Percentiles rank a stretch among this genome's conserved stretches.
phyloP scores from a whole-genome alignment of 2,797 vertebrate species.

The Leucoraja ocellata region DNA sequence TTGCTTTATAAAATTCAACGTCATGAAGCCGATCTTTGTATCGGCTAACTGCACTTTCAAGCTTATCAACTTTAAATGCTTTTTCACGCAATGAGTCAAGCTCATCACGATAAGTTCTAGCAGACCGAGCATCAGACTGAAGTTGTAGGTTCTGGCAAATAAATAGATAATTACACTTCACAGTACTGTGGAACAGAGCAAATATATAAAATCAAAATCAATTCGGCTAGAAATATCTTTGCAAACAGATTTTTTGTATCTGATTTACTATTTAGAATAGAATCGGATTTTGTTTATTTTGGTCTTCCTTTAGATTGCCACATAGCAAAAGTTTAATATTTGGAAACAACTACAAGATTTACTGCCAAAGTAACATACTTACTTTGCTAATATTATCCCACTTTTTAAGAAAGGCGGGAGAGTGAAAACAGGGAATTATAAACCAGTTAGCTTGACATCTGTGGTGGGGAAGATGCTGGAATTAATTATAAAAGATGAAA shows the following conservation, averaged over 20 bases:
- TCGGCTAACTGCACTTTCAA: slow-evolving; percentile 87
- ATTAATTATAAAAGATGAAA: too few species aligned
- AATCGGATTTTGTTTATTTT: neutral
- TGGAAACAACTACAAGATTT: neutral
- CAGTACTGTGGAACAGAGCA: neutral
- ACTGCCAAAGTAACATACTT: neutral
- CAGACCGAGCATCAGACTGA: slow-evolving; percentile 83
- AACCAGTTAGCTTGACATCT: too few species aligned
- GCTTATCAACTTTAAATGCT: slow-evolving; percentile 87
- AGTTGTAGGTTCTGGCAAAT: slow-evolving; percentile 78
- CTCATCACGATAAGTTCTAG: slow-evolving; percentile 87
- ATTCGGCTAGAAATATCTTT: slow-evolving; percentile 28
- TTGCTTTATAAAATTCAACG: slow-evolving; percentile 95
- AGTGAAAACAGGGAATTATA: too few species aligned
- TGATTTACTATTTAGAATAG: too few species aligned
- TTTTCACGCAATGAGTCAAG: slow-evolving; percentile 89
- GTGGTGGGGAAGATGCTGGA: too few species aligned
- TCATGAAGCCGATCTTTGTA: slow-evolving; percentile 93
- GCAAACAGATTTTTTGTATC: neutral
- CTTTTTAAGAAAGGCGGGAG: too few species aligned
- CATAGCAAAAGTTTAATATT: neutral
- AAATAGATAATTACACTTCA: slow-evolving; percentile 35
- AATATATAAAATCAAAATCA: neutral
- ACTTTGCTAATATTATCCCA: too few species aligned
- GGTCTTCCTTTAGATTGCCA: neutral